A percentile compares a stretch with the other conserved stretches of the same genome.
These are phyloP conservation scores for Aricia artaxerxes DNA, from an alignment of 2,888 invertebrate species.

Conservation along the genomic window DNA sequence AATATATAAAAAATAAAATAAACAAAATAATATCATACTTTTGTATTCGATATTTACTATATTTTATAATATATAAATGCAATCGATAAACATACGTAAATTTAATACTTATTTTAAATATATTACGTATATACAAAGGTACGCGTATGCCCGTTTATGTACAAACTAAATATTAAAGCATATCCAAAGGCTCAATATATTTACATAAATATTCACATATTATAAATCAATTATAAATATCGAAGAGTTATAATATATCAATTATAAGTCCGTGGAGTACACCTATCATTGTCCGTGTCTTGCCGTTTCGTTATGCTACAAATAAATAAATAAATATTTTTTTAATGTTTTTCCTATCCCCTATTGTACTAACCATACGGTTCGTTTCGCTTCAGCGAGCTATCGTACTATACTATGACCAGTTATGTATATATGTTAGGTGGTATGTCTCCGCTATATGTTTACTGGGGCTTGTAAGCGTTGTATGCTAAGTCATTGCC, in stretches of 20 bases:
- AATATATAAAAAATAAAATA: slow-evolving; percentile 45
- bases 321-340: slow-evolving; percentile 33
- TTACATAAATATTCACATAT: slow-evolving; percentile 49
- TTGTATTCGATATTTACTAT: slow-evolving; percentile 41
- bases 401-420: slow-evolving; percentile 33
- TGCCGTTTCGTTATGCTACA: slow-evolving; percentile 37
- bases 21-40: slow-evolving; percentile 47
- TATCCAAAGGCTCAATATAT: slow-evolving; percentile 66
- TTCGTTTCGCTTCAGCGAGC: slow-evolving; percentile 24
- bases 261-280: slow-evolving; percentile 6
- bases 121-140: slow-evolving; percentile 40
- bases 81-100: slow-evolving; percentile 42
- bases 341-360: slow-evolving; percentile 29
- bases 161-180: slow-evolving; percentile 60
- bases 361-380: slow-evolving; percentile 33
- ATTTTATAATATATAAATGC: slow-evolving; percentile 57
- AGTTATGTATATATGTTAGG: slow-evolving; percentile 32
- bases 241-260: slow-evolving; percentile 43
- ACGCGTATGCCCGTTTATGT: slow-evolving; percentile 43
- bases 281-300: slow-evolving; percentile 42
- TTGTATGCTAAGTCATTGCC: slow-evolving; percentile 82
- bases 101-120: slow-evolving; percentile 37
- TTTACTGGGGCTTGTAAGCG: slow-evolving; percentile 73
- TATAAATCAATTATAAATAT: slow-evolving; percentile 45
- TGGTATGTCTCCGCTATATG: slow-evolving; percentile 34